Evolutionary conservation across 2,797 vertebrate species (phyloP).

Genomic region (Cottoperca gobio): DNA sequence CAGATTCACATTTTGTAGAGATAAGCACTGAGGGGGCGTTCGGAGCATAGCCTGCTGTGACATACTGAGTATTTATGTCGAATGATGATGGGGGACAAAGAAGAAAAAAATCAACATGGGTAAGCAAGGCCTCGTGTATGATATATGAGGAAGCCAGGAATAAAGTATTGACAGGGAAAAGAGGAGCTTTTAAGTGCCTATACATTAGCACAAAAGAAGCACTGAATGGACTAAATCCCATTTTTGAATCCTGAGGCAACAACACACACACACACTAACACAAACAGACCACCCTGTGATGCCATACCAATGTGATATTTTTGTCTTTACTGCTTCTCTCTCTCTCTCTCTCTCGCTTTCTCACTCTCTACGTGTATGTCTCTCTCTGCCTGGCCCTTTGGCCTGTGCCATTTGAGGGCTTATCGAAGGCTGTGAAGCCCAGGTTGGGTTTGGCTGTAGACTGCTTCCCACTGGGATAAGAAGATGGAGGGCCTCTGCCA

Average conservation of each 20-base stretch:
- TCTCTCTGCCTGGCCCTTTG: constrained; percentile 50
- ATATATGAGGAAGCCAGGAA: constrained; percentile 68
- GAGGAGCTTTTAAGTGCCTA: constrained; percentile 54
- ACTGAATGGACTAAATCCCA: constrained; percentile 68
- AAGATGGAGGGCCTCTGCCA: constrained; percentile 72
- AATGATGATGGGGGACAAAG: constrained; percentile 76
- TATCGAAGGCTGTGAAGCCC: constrained; percentile 69
- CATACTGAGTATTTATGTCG: constrained; percentile 81
- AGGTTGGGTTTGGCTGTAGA: constrained; percentile 65
- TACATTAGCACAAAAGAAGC: constrained; percentile 71
- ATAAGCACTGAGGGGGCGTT: constrained; percentile 84
- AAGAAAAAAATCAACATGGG: constrained; percentile 62
- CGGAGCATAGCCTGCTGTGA: constrained; percentile 81
- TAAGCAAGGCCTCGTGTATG: constrained; percentile 58
- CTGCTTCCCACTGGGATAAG: constrained; percentile 67
- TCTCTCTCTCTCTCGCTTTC: constrained; percentile 10
- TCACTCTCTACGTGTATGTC: not conserved
- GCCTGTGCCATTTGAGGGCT: constrained; percentile 72
- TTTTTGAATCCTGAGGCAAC: constrained; percentile 70
- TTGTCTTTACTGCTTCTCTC: constrained; percentile 39
- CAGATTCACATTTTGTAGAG: constrained; percentile 83
- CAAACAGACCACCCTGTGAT: constrained; percentile 70
- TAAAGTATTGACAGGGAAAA: constrained; percentile 73
- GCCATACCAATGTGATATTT: constrained; percentile 51
- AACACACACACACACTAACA: constrained; percentile 64